These are phyloP conservation scores for Rhinella marina DNA, from an alignment of 2,797 vertebrate species.

Conservation along the genomic window DNA sequence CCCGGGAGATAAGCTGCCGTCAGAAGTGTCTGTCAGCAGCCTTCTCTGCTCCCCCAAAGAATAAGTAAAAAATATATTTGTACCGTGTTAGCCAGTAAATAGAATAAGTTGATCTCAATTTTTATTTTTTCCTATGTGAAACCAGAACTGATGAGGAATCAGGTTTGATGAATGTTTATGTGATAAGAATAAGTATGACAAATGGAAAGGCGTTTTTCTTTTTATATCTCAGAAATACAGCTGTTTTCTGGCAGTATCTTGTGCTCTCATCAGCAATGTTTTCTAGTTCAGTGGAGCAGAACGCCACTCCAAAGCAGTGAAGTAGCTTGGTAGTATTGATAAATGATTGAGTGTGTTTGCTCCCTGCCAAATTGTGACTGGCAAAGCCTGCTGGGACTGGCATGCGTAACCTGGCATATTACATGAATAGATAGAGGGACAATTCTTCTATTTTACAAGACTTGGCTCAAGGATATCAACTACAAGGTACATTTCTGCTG, in stretches of 20 bases:
- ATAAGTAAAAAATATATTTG: too few species aligned
- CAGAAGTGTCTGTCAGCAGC: too few species aligned
- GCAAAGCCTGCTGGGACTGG: slow-evolving; percentile 40
- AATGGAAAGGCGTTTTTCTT: slow-evolving; percentile 25
- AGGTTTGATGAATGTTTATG: slow-evolving; percentile 37
- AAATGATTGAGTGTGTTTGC: slow-evolving; percentile 55
- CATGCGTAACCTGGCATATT: slow-evolving; percentile 54
- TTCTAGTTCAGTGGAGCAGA: slow-evolving; percentile 56
- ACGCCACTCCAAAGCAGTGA: slow-evolving; percentile 20
- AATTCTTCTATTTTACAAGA: slow-evolving; percentile 56
- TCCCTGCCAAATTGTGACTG: slow-evolving; percentile 56
- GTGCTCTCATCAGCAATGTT: slow-evolving; percentile 38
- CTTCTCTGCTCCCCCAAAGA: too few species aligned
- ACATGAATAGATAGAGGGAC: slow-evolving; percentile 52
- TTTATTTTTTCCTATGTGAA: too few species aligned
- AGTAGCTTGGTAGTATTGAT: slow-evolving; percentile 55
- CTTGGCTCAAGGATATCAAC: slow-evolving; percentile 33
- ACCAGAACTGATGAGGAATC: not conserved
- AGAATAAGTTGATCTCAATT: too few species aligned
- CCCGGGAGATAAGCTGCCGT: too few species aligned
- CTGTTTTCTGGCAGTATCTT: slow-evolving; percentile 46
- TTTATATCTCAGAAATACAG: slow-evolving; percentile 24
- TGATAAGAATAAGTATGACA: slow-evolving; percentile 20
- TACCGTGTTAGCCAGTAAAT: too few species aligned
- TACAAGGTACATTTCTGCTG: slow-evolving; percentile 1